Evolutionary conservation across 2,797 vertebrate genomes (phyloP).

Genomic region (Phoeniculus purpureus): DNA sequence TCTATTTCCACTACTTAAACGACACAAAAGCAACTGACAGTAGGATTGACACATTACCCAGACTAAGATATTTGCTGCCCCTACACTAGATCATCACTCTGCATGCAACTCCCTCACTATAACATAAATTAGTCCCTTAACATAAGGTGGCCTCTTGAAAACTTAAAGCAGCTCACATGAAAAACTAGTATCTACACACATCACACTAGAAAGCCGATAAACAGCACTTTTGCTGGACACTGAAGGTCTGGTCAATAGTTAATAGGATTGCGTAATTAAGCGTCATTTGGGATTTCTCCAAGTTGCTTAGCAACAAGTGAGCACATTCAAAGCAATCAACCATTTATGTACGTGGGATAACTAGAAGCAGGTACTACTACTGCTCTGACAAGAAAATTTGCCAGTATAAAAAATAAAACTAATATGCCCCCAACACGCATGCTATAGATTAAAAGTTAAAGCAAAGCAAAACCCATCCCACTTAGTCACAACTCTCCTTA

Average conservation of each 20-base stretch:
- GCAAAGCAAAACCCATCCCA: background rate
- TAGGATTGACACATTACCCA: background rate
- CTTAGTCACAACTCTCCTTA: background rate
- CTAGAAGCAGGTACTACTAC: background rate
- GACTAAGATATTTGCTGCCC: background rate
- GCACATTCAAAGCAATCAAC: background rate
- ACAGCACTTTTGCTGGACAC: background rate
- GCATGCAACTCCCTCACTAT: background rate
- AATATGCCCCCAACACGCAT: background rate
- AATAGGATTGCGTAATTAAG: constrained; percentile 15
- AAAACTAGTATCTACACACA: background rate
- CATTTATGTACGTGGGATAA: background rate
- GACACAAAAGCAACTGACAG: background rate
- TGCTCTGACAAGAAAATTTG: background rate
- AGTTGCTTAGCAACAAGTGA: constrained; percentile 45
- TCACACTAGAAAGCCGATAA: background rate
- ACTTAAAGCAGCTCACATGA: background rate
- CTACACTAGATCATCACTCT: background rate
- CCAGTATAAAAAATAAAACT: background rate
- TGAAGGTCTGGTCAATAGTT: constrained; percentile 38
- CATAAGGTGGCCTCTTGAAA: background rate
- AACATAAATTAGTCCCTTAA: background rate
- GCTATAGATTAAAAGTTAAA: background rate
- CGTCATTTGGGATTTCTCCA: constrained; percentile 33
- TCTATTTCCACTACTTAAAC: background rate